These are phyloP conservation scores for Tachina fera DNA, from an alignment of 2,888 invertebrate genomes.

Conservation along the genomic window DNA sequence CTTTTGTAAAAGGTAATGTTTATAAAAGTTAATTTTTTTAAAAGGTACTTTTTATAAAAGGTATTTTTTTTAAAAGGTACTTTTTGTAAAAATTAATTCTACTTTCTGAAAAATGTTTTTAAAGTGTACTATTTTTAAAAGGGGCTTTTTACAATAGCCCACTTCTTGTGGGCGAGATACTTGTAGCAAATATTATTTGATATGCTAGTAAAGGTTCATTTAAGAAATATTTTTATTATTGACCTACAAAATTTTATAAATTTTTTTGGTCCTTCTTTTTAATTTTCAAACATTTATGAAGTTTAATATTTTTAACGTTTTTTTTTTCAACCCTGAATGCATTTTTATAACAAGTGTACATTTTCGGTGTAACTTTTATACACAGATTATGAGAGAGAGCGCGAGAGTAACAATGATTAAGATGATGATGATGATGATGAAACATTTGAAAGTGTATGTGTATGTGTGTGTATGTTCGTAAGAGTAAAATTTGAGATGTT, in stretches of 20 bases:
- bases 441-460: constrained; percentile 40
- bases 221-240: too few relatives aligned
- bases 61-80: neutral
- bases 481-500: constrained; percentile 62
- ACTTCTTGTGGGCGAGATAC: too few relatives aligned
- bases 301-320: neutral
- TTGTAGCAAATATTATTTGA: too few relatives aligned
- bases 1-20: neutral
- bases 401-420: constrained; percentile 43
- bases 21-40: neutral
- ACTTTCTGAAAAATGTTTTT: neutral
- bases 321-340: neutral
- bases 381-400: constrained; percentile 38
- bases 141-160: too few relatives aligned
- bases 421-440: constrained; percentile 51
- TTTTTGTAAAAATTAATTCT: neutral
- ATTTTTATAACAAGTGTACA: constrained; percentile 38
- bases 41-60: neutral
- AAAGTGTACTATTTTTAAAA: too few relatives aligned
- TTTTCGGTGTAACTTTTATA: constrained; percentile 26
- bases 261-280: neutral
- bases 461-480: constrained; percentile 22
- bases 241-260: too few relatives aligned
- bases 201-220: too few relatives aligned
- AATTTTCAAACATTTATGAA: constrained; percentile 18